Evolutionary conservation across 1,140 invertebrate species (phyloP).

Genomic region (Aphaenogaster floridana): DNA sequence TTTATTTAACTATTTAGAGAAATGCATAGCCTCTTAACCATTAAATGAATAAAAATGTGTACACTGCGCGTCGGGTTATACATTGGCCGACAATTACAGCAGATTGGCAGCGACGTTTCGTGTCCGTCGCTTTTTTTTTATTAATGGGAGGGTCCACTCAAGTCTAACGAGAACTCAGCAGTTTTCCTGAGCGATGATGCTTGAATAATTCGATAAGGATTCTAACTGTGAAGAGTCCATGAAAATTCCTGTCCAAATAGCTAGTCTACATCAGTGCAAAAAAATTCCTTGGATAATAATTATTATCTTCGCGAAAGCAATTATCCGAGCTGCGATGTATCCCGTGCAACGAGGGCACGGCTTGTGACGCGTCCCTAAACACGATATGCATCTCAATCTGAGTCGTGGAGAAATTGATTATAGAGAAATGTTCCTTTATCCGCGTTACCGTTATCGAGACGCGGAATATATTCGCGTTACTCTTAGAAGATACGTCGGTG

Average conservation of each 20-base stretch:
- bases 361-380: not conserved
- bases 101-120: slow-evolving; percentile 1
- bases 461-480: not conserved
- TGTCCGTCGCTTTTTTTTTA: not conserved
- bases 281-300: not conserved
- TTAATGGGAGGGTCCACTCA: not conserved
- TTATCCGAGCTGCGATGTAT: not conserved
- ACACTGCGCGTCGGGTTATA: not conserved
- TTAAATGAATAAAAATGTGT: not conserved
- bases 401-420: slow-evolving; percentile 1
- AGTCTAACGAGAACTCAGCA: slow-evolving; percentile 20
- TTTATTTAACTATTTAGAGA: slow-evolving; percentile 15
- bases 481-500: not conserved
- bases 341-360: not conserved
- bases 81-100: not conserved
- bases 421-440: not conserved
- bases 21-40: not conserved
- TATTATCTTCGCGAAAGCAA: slow-evolving; percentile 24
- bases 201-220: slow-evolving; percentile 21
- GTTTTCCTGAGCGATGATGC: slow-evolving; percentile 28
- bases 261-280: not conserved
- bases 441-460: slow-evolving; percentile 40
- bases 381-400: not conserved
- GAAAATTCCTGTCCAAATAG: slow-evolving; percentile 29
- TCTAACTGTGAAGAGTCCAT: slow-evolving; percentile 30